Conservation (phyloP, 2,888 invertebrate species). For the Drosophila colorata region DNA sequence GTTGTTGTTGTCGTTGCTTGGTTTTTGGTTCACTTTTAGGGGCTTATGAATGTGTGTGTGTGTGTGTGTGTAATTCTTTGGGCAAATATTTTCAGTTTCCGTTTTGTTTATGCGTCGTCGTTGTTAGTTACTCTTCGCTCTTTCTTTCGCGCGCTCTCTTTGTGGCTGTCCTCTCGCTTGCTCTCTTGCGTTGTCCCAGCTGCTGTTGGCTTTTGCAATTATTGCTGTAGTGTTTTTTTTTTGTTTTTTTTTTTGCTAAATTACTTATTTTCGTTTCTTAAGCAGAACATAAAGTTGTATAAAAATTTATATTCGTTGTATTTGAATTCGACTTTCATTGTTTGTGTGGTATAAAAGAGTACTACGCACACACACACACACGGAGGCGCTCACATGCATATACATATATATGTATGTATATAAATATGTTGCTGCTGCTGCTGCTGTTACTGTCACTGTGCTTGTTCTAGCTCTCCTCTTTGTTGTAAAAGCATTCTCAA, state of each 20-base stretch:
- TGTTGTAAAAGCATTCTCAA: conserved; percentile 35
- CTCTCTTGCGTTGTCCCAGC: conserved; percentile 45
- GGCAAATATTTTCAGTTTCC: conserved; percentile 63
- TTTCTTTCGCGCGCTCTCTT: background rate
- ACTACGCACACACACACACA: conserved; percentile 38
- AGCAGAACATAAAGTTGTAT: conserved; percentile 35
- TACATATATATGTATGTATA: background rate
- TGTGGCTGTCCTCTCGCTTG: background rate
- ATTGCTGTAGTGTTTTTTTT: background rate
- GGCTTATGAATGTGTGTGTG: conserved; percentile 9
- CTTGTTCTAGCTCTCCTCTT: background rate
- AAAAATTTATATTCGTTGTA: conserved; percentile 62
- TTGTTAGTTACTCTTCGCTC: conserved; percentile 17
- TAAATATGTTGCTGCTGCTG: conserved; percentile 7
- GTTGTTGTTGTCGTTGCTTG: conserved; percentile 12
- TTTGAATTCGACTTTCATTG: conserved; percentile 45
- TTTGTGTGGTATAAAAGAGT: conserved; percentile 27
- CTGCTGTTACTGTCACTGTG: conserved; percentile 18
- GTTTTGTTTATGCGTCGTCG: conserved; percentile 62
- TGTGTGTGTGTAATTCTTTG: conserved; percentile 36
- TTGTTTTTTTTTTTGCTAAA: conserved; percentile 9
- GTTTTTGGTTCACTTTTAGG: conserved; percentile 15
- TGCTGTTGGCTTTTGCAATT: conserved; percentile 42
- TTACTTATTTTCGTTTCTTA: conserved; percentile 4
- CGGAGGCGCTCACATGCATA: conserved; percentile 22